Conservation (phyloP, 1,140 invertebrate species). For the Euborellia annulipes region DNA sequence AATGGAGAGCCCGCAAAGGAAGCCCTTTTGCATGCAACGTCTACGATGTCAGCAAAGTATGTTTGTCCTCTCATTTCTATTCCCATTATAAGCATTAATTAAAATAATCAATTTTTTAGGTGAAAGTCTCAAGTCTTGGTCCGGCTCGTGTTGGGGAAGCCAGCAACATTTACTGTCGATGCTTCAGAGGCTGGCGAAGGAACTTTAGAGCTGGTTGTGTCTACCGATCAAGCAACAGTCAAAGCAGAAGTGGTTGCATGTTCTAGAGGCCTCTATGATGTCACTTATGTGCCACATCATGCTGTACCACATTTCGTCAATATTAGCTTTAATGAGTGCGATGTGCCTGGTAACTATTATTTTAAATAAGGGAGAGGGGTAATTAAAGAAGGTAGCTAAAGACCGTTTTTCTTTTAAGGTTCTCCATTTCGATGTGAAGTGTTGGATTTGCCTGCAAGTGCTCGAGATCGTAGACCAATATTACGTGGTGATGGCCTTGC, state of each 20-base stretch:
- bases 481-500: slow-evolving; percentile 35
- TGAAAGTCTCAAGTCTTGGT: slow-evolving; percentile 53
- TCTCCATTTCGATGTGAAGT: slow-evolving; percentile 70
- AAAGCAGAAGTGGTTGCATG: slow-evolving; percentile 79
- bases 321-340: slow-evolving; percentile 91
- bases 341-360: slow-evolving; percentile 47
- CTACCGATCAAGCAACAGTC: slow-evolving; percentile 71
- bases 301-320: slow-evolving; percentile 83
- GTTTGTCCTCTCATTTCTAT: no score
- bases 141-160: slow-evolving; percentile 51
- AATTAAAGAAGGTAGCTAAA: no score
- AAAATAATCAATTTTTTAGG: no score
- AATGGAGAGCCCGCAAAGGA: slow-evolving; percentile 68
- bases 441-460: slow-evolving; percentile 22
- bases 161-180: slow-evolving; percentile 84
- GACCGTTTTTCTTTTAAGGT: no score
- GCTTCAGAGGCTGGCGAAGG: slow-evolving; percentile 91
- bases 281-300: slow-evolving; percentile 88
- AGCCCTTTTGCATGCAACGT: slow-evolving; percentile 89
- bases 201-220: slow-evolving; percentile 86
- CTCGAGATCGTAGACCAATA: slow-evolving; percentile 22
- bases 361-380: neutral
- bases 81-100: no score
- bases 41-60: slow-evolving; percentile 79
- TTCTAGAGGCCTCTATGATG: slow-evolving; percentile 84